Base-by-base conservation (phyloP, 2,888 invertebrate genomes). In the Ectemnius cavifrons region DNA sequence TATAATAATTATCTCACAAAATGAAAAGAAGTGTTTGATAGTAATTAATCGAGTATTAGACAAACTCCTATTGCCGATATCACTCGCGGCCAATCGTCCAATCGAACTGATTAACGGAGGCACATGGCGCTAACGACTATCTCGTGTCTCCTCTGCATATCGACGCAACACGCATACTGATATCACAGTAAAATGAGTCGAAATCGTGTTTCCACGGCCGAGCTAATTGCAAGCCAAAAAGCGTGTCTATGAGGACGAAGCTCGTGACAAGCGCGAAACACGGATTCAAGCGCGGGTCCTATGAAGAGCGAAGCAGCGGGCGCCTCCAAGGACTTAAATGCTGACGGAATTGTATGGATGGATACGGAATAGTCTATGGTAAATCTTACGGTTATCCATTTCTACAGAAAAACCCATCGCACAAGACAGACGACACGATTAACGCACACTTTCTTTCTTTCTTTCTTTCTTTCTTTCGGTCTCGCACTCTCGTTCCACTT, bases 341-440 rank as follows among this genome's bases (percentile, higher is more conserved):
- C 71, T 80, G 84, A 86, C 81, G 85, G 82, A 82, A 82, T 83
- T 78, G 59, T 59, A 65, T 82, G 84, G 81, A 85, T 85, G 86
- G 84, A 80, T 69, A 67, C 67, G 69, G 71, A 67, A 61, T 64
- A 37, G 37, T 62, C 69, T 64, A 79, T 63, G 68, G 63, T 46
- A 73, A 73, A 64, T 62, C 78, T 73, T 67, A 61, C 20, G 67
- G 57, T 66, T 67, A 71, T 49, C 37, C 71, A 68, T 74, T 73
- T 77, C 77, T 80, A 62, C 80, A 80, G 71, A 78, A 83, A 80
- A 61, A 75, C 37, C 37, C 49, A 58, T 56, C 47, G 56, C 11
- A 11, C 37, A 37, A 37, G 37, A 37, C 37, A 37, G 37, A 37
- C 37, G 37, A 37, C 8, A 6, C 37, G 37, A 37, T 37, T 37